phyloP scores from a whole-genome alignment of 23 tunicate genomes.

The Trididemnum miniatum region DNA sequence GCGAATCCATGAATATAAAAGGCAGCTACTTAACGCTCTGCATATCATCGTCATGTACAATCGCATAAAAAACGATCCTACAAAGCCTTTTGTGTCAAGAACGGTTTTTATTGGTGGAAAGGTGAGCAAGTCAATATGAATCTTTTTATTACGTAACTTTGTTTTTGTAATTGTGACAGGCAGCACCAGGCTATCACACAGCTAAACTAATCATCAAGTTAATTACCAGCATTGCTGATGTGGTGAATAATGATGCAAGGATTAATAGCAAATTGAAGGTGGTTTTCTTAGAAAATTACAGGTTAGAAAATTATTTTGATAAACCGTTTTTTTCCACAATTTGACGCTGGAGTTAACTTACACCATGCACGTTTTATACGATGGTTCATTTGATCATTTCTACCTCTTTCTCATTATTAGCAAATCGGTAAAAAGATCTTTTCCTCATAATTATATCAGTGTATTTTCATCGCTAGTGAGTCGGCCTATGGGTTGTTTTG shows the following conservation, averaged over 20 bases:
- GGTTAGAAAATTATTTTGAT: conserved; percentile 52
- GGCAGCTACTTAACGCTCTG: conserved; percentile 94
- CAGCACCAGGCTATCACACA: conserved; percentile 93
- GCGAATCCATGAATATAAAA: conserved; percentile 98
- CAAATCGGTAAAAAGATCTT: too few relatives aligned
- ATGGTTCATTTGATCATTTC: too few relatives aligned
- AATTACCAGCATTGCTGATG: conserved; percentile 68
- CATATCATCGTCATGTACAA: conserved; percentile 92
- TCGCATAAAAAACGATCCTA: conserved; percentile 81
- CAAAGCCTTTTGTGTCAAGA: conserved; percentile 68
- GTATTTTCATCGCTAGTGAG: too few relatives aligned
- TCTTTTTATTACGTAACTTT: too few relatives aligned
- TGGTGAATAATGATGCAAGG: conserved; percentile 84
- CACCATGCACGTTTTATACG: too few relatives aligned
- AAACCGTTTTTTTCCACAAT: too few relatives aligned
- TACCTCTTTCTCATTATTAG: too few relatives aligned
- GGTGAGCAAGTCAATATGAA: conserved; percentile 33
- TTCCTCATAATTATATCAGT: too few relatives aligned
- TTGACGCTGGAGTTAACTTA: too few relatives aligned
- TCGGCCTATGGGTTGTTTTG: too few relatives aligned
- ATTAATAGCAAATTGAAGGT: conserved; percentile 80
- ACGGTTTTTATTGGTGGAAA: conserved; percentile 95
- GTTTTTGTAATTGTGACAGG: conserved; percentile 34
- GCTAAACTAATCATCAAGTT: conserved; percentile 95
- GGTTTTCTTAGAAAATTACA: conserved; percentile 88